Evolutionary conservation across 2,113 vertebrate genomes (phyloP).

Genomic region (Pteruthius melanotis): DNA sequence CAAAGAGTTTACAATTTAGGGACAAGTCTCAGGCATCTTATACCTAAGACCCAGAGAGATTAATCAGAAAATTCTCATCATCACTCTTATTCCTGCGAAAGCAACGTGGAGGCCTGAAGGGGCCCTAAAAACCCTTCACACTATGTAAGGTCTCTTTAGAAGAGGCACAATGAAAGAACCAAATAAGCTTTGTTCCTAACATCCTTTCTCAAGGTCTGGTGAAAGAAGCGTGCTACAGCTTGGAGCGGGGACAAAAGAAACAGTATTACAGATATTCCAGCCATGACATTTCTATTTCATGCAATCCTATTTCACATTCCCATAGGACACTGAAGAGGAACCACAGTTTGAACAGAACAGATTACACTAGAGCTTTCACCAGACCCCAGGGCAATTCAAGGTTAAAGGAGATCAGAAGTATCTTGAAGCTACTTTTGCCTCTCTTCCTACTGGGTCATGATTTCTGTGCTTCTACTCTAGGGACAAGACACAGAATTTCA

Average conservation of each 20-base stretch:
- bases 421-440: background rate
- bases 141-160: background rate
- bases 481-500: background rate
- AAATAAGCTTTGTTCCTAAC: background rate
- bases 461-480: background rate
- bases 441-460: background rate
- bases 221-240: background rate
- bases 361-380: background rate
- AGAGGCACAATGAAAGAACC: background rate
- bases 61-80: background rate
- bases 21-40: background rate
- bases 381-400: background rate
- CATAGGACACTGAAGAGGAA: background rate
- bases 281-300: slow-evolving; percentile 54
- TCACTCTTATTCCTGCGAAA: background rate
- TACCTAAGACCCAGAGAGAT: background rate
- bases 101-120: background rate
- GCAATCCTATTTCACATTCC: slow-evolving; percentile 33
- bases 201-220: background rate
- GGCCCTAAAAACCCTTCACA: background rate
- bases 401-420: background rate
- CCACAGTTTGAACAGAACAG: background rate
- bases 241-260: background rate
- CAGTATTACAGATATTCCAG: background rate
- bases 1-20: background rate